Evolutionary conservation across 2,888 invertebrate species (phyloP).

Genomic region (Cyaniris semiargus): DNA sequence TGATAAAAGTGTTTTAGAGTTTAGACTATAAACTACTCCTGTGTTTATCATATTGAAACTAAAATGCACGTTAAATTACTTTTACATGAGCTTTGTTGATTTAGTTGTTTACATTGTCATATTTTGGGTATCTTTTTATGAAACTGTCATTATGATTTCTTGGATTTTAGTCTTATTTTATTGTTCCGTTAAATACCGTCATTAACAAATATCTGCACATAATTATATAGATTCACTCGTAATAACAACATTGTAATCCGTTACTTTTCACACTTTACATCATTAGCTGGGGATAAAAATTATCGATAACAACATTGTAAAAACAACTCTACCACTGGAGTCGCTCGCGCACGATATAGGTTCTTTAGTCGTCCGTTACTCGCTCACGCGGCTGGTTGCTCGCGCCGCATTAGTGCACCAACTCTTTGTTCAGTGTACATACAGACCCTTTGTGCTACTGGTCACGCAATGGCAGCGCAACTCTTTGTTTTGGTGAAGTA

Average conservation of each 20-base stretch:
- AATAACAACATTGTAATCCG: not conserved
- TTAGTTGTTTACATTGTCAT: no score
- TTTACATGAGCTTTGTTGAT: no score
- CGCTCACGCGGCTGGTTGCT: constrained; percentile 50
- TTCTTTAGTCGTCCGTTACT: constrained; percentile 44
- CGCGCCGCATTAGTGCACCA: constrained; percentile 42
- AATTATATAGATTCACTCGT: not conserved
- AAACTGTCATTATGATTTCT: not conserved
- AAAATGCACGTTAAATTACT: no score
- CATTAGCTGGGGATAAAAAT: not conserved
- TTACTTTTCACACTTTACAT: not conserved
- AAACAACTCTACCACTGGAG: not conserved
- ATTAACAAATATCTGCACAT: not conserved
- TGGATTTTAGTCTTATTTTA: not conserved
- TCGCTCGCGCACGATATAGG: constrained; percentile 41
- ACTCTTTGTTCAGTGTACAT: constrained; percentile 63
- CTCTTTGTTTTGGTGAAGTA: constrained; percentile 49
- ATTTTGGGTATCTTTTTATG: no score
- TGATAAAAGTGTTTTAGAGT: not conserved
- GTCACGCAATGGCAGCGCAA: constrained; percentile 56
- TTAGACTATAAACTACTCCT: no score
- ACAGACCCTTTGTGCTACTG: constrained; percentile 60
- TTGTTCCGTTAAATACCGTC: not conserved
- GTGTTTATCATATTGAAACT: no score
- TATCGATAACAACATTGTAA: constrained; percentile 21